phyloP scores from a whole-genome alignment of 2,797 vertebrate species.

The Octomys mimax region DNA sequence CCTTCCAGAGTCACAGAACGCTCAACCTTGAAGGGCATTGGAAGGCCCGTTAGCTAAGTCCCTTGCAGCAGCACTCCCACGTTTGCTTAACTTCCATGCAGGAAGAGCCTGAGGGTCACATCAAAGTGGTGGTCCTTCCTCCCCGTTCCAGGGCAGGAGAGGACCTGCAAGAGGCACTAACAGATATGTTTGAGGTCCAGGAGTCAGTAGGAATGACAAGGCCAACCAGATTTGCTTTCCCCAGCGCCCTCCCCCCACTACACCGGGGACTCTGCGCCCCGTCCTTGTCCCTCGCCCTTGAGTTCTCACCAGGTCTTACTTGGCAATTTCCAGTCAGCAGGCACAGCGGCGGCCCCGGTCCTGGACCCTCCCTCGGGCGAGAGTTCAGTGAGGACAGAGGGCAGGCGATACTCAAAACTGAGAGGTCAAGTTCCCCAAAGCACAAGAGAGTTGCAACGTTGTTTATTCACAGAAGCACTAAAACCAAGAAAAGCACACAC shows the following conservation, averaged over 20 bases:
- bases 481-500: constrained; percentile 46
- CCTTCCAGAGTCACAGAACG: not conserved
- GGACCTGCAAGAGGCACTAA: not conserved
- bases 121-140: not conserved
- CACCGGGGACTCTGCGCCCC: not conserved
- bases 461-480: constrained; percentile 56
- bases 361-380: not conserved
- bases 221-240: no score
- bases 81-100: not conserved
- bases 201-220: not conserved
- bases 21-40: not conserved
- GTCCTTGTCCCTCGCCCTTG: not conserved
- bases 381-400: constrained; percentile 4
- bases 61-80: not conserved
- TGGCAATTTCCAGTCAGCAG: constrained; percentile 9
- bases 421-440: not conserved
- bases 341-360: not conserved
- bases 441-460: not conserved
- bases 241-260: not conserved
- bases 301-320: constrained; percentile 25
- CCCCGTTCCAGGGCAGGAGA: not conserved
- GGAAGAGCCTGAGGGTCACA: not conserved
- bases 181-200: not conserved
- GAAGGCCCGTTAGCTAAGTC: not conserved
- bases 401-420: not conserved